Evolutionary conservation across 2,797 vertebrate species (phyloP).

Genomic region (Lepidocolaptes lacrymiger): DNA sequence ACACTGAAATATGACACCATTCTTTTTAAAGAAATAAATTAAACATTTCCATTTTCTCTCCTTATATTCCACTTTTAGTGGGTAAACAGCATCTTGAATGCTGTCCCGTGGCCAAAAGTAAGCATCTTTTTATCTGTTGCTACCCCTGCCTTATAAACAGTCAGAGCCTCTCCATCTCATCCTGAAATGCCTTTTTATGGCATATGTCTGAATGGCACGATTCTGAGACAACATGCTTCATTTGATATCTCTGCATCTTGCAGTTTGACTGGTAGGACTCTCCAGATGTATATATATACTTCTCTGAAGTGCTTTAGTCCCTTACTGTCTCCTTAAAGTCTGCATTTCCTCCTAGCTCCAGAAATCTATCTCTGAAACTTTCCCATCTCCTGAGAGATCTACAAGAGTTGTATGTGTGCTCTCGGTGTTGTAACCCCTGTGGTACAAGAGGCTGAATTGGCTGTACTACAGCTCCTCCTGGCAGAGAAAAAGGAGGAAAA

Average conservation of each 20-base stretch:
- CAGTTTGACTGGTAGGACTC: neutral
- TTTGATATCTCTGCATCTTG: neutral
- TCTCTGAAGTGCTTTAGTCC: slow-evolving; percentile 18
- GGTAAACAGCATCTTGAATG: neutral
- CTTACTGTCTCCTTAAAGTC: slow-evolving; percentile 19
- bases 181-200: neutral
- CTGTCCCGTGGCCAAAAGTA: neutral
- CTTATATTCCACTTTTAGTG: neutral
- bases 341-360: slow-evolving; percentile 27
- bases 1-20: neutral
- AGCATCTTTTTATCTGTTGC: neutral
- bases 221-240: neutral
- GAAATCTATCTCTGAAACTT: slow-evolving; percentile 46
- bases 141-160: neutral
- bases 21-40: neutral
- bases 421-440: neutral
- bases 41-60: neutral
- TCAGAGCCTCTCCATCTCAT: neutral
- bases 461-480: slow-evolving; percentile 40
- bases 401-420: slow-evolving; percentile 29
- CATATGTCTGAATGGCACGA: neutral
- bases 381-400: slow-evolving; percentile 32
- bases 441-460: slow-evolving; percentile 21
- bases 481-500: neutral
- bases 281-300: neutral